Base-by-base conservation (phyloP, 1,140 invertebrate genomes). In the Colletes latitarsis region DNA sequence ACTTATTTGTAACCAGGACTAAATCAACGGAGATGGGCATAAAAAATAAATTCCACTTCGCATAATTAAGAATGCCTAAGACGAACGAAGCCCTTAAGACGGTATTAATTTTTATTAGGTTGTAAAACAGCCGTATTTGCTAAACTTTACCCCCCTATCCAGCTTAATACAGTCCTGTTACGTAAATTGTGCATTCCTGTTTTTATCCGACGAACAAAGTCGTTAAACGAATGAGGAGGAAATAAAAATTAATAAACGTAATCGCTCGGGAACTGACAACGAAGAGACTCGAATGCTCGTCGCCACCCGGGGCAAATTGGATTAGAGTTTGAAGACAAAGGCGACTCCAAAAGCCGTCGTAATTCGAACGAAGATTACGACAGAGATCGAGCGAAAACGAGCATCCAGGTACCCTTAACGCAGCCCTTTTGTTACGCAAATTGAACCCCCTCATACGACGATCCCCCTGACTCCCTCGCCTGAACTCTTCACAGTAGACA, bases 351-450 rank as follows among this genome's bases (percentile, higher is more conserved):
- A 55, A 43, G 58, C 17, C 6, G n/a, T 15, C 19, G n/a, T 49
- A 46, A 19, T 9, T 15, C 8, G 10, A 15, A 9, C 6, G 43
- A 57, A 14, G 19, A 64, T 60, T 14, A 66, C 21, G n/a, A 1
- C 15, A 19, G 57, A n/a, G 49, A 64, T 46, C 10, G 3, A 5
- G 6, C 6, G 10, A 17, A 49, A 39, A 43, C 19, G n/a, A 55
- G 15, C 55, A 19, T n/a, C 17, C 12, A 41, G 39, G 55, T 8
- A 1, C 66, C 76, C 73, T 58, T 74, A 77, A 75, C 41, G 17
- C 8, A 19, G 62, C 55, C 62, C 71, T 78, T 71, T 78, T 60
- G 53, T 81, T 21, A 30, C 55, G 49, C 52, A 77, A 85, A 85
- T 85, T 74, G 69, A 49, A 77, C 72, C 55, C 52, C 4, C 66